Evolutionary conservation across 2,888 invertebrate species (phyloP), one percentile per base, ranked within the genome.

Genomic region (Listrodromus nycthemerus): DNA sequence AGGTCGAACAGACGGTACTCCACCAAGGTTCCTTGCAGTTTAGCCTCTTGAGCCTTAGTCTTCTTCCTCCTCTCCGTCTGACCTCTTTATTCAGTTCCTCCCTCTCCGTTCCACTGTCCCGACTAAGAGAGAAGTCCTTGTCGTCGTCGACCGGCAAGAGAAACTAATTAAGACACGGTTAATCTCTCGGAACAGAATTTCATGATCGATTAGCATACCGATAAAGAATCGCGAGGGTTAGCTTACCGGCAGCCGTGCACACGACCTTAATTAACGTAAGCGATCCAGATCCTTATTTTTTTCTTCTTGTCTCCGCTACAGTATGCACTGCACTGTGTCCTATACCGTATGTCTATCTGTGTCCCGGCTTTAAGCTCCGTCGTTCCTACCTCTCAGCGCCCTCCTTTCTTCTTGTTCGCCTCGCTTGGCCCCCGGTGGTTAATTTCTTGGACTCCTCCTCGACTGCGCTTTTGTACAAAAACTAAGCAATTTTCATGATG

Each of bases 141-240:
- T 81, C 75, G 84, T 86, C 88, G 86, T 84, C 63, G 83, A 70
- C 82, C 85, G 78, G 84, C 85, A 89, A 86, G 88, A 87, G 89
- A 91, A 91, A 90, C 90, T 90, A 91, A 92, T 91, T 91, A 92
- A 92, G 91, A 91, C 90, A 89, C 90, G 90, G 91, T 92, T 92
- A 91, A 90, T 89, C 89, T 89, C 86, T 86, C 88, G 86, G 87
- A 82, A 84, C 87, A 88, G 87, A 89, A 89, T 88, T 89, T 90
- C 91, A 90, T 90, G 90, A 91, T 91, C 91, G 91, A 92, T 92
- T 91, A 91, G 87, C 88, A 87, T 83, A 76, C 78, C 87, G 91
- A 92, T 92, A 91, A 91, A 89, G 87, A 88, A 91, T 91, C 89
- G 82, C 77, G 79, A 70, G 85, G 77, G 86, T 84, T 73, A 80